These are phyloP conservation scores for Parazoanthus swiftii DNA, from an alignment of 92 coral and sea anemone species.

Conservation along the genomic window DNA sequence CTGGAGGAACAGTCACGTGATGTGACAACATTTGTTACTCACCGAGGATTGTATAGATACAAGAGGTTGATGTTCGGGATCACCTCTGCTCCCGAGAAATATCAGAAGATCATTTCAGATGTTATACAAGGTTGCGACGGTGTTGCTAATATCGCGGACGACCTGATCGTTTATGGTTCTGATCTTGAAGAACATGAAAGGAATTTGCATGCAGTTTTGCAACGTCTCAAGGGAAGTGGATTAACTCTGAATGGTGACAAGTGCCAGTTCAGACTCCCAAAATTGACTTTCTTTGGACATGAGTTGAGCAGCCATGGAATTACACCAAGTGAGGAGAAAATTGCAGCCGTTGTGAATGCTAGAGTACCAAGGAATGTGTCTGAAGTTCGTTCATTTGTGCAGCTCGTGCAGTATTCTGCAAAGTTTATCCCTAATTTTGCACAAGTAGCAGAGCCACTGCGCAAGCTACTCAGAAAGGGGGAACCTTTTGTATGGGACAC, in stretches of 20 bases:
- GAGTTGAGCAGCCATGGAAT: conserved; percentile 38
- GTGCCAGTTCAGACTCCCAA: too few relatives aligned
- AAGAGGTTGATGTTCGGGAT: too few relatives aligned
- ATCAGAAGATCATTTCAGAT: conserved; percentile 54
- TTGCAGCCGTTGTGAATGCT: conserved; percentile 50
- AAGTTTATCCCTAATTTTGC: too few relatives aligned
- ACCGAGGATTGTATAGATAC: conserved; percentile 15
- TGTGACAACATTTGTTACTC: conserved; percentile 55
- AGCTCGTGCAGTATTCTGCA: conserved; percentile 55
- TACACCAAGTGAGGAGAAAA: conserved; percentile 48
- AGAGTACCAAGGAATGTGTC: too few relatives aligned
- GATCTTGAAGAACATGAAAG: conserved; percentile 47
- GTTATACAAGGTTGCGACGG: conserved; percentile 54
- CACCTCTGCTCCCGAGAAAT: conserved; percentile 61
- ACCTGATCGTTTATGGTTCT: conserved; percentile 1
- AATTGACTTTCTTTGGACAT: conserved; percentile 48
- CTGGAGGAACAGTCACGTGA: conserved; percentile 47
- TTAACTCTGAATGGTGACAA: conserved; percentile 23
- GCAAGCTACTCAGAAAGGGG: too few relatives aligned
- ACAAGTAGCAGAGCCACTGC: too few relatives aligned
- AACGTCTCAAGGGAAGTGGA: conserved; percentile 43
- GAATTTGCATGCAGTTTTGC: conserved; percentile 50
- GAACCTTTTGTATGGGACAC: too few relatives aligned
- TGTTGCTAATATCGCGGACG: conserved; percentile 58
- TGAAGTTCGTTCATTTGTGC: conserved; percentile 43